A percentile compares a stretch with the other conserved stretches of the same genome.
Evolutionary conservation across 2,797 vertebrate species (phyloP).

Genomic region (Lepilemur septentrionalis): DNA sequence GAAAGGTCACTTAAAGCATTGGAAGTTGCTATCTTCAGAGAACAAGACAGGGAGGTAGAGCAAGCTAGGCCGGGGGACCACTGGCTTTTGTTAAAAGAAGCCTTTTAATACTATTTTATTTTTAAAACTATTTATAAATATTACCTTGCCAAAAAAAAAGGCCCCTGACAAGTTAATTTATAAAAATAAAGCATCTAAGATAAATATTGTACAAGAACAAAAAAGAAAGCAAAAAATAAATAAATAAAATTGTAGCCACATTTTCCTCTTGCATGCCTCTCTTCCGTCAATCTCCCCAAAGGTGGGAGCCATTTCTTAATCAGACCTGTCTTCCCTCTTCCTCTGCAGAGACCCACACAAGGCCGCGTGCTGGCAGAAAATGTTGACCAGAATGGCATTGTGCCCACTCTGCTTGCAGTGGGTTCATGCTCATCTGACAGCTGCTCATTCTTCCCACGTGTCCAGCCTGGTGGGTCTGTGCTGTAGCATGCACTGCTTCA

Average conservation of each 20-base stretch:
- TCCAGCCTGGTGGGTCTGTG: slow-evolving; percentile 59
- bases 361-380: neutral
- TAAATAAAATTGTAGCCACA: neutral
- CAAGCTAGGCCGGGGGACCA: neutral
- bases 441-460: slow-evolving; percentile 9
- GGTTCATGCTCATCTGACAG: neutral
- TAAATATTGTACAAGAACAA: neutral
- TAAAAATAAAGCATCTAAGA: neutral
- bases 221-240: neutral
- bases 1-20: neutral
- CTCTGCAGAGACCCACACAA: neutral
- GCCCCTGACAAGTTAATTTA: neutral
- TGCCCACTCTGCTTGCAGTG: neutral
- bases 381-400: neutral
- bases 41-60: neutral
- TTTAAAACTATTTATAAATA: neutral
- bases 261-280: neutral
- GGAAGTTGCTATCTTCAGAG: neutral
- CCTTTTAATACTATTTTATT: neutral
- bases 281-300: neutral
- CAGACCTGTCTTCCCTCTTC: neutral
- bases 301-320: neutral
- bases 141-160: neutral
- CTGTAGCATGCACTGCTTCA: slow-evolving; percentile 41
- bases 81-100: neutral